phyloP scores from a whole-genome alignment of 1,140 invertebrate species.

The Prorops nasuta region DNA sequence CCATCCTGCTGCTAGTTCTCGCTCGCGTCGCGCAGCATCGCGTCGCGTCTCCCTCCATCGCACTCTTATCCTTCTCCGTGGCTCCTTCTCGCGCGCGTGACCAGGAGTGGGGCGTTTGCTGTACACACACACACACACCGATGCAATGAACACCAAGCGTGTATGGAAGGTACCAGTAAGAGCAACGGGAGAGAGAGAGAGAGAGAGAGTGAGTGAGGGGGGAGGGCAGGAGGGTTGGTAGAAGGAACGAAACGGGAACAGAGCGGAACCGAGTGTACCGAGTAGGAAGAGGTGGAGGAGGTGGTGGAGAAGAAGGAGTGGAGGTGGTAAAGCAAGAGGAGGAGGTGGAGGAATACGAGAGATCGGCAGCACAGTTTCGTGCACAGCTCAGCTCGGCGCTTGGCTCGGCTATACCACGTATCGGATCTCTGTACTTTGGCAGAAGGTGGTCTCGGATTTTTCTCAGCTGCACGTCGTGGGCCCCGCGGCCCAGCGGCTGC shows the following conservation, averaged over 20 bases:
- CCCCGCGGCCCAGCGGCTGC: conserved; percentile 4
- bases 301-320: conserved; percentile 25
- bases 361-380: conserved; percentile 52
- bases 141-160: too few relatives aligned
- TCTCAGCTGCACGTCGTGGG: conserved; percentile 1
- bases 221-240: too few relatives aligned
- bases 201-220: too few relatives aligned
- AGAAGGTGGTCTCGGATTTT: background rate
- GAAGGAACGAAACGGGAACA: conserved; percentile 34
- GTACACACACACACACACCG: too few relatives aligned
- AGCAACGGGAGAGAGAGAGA: conserved; percentile 17
- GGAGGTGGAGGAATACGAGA: conserved; percentile 37
- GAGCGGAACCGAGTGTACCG: conserved; percentile 33
- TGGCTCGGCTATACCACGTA: conserved; percentile 31
- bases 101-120: too few relatives aligned
- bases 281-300: conserved; percentile 31
- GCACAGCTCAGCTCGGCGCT: conserved; percentile 36
- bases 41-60: conserved; percentile 11
- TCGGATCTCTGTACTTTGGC: conserved; percentile 22
- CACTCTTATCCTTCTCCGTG: conserved; percentile 14
- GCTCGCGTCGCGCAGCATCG: conserved; percentile 7
- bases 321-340: conserved; percentile 6
- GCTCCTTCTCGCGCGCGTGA: too few relatives aligned
- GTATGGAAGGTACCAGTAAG: too few relatives aligned
- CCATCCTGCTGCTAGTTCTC: conserved; percentile 14